Conservation (phyloP, 2,113 vertebrate species). For the Helogale parvula region DNA sequence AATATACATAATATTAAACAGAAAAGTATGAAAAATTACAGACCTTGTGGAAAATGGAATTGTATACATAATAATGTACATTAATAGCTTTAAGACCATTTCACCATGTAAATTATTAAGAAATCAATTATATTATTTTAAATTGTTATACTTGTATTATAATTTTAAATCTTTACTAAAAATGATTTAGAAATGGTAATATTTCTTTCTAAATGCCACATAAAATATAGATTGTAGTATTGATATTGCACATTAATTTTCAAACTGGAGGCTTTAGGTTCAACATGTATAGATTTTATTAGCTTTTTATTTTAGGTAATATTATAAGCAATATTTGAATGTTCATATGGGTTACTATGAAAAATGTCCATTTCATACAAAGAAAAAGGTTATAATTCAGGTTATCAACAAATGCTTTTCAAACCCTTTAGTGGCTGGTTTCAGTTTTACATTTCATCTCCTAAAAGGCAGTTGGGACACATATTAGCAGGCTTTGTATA, state of each 20-base stretch:
- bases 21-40: background rate
- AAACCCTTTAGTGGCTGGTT: background rate
- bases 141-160: background rate
- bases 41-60: background rate
- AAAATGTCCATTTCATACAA: background rate
- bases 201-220: background rate
- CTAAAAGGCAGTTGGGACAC: background rate
- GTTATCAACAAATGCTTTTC: background rate
- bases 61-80: background rate
- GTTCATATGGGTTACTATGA: background rate
- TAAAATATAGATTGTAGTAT: background rate
- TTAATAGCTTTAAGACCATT: background rate
- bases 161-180: background rate
- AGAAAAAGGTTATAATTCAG: background rate
- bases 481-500: too few species aligned
- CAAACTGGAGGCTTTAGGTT: background rate
- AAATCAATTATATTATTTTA: background rate
- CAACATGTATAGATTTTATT: background rate
- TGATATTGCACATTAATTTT: background rate
- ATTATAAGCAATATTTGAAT: background rate
- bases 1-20: background rate
- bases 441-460: background rate
- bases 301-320: background rate
- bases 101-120: background rate
- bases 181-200: background rate